Evolutionary conservation across 30 jellyfish, hydroid and myxozoan genomes (phyloP).

Genomic region (Pseudorhiza aurosa): DNA sequence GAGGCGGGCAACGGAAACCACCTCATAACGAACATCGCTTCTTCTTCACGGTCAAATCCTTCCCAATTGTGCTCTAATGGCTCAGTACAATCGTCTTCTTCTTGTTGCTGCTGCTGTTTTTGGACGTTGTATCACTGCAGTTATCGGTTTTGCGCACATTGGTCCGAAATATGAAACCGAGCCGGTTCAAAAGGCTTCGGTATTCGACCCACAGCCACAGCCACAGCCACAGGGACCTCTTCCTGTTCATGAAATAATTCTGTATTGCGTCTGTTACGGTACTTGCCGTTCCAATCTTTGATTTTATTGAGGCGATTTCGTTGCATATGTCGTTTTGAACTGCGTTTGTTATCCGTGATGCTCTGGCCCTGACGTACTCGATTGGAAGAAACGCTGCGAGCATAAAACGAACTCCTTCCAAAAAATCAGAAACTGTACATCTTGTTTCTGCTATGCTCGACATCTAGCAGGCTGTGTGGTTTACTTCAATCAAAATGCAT

Average conservation of each 20-base stretch:
- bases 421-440: too few relatives aligned
- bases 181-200: conserved; percentile 4
- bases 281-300: conserved; percentile 29
- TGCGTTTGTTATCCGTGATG: conserved; percentile 38
- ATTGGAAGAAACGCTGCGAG: background rate
- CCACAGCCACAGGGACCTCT: conserved; percentile 53
- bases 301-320: conserved; percentile 30
- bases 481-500: too few relatives aligned
- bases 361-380: conserved; percentile 17
- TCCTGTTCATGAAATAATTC: conserved; percentile 11
- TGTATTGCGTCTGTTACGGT: conserved; percentile 41
- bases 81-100: background rate
- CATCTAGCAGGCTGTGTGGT: too few relatives aligned
- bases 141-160: conserved; percentile 23
- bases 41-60: background rate
- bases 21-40: too few relatives aligned
- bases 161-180: conserved; percentile 27
- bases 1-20: too few relatives aligned
- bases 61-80: background rate
- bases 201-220: too few relatives aligned
- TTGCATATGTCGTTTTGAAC: background rate
- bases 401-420: background rate
- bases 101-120: too few relatives aligned
- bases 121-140: conserved; percentile 3
- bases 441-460: too few relatives aligned